A percentile compares a stretch with the other conserved stretches of the same genome.
Conservation (phyloP, 2,797 vertebrate species). For the Chanos chanos region DNA sequence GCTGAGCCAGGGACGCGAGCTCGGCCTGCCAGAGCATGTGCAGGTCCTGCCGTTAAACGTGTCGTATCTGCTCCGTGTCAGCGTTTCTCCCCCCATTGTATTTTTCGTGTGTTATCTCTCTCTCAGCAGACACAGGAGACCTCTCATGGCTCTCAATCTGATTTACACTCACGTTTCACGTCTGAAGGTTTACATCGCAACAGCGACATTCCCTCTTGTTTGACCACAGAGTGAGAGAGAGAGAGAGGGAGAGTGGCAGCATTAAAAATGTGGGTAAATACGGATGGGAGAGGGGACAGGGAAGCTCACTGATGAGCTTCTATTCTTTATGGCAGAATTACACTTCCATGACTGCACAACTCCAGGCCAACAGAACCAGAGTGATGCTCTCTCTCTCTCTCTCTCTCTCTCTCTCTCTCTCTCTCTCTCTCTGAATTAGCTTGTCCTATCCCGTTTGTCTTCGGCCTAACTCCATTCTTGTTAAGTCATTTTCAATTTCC, state of each 20-base stretch:
- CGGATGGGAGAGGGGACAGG: neutral
- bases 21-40: constrained; percentile 38
- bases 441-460: neutral
- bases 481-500: too few relatives aligned
- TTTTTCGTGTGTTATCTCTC: constrained; percentile 56
- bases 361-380: constrained; percentile 53
- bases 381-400: constrained; percentile 51
- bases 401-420: constrained; percentile 40
- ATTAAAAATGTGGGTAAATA: neutral
- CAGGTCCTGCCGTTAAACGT: constrained; percentile 38
- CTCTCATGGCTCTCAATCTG: constrained; percentile 12
- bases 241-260: constrained; percentile 9
- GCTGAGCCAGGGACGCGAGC: too few relatives aligned
- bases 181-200: constrained; percentile 39
- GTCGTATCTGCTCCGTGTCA: constrained; percentile 49
- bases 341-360: constrained; percentile 63
- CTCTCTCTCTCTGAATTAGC: constrained; percentile 32
- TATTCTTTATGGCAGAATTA: constrained; percentile 61
- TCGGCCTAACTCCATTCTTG: too few relatives aligned
- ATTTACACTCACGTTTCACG: constrained; percentile 38
- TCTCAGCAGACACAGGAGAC: constrained; percentile 28
- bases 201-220: constrained; percentile 44
- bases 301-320: constrained; percentile 55
- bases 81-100: constrained; percentile 10
- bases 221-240: constrained; percentile 22